A percentile compares a stretch with the other conserved stretches of the same genome.
Conservation (phyloP, 53 echinoderm and acorn worm genomes). For the Holothuria scabra region DNA sequence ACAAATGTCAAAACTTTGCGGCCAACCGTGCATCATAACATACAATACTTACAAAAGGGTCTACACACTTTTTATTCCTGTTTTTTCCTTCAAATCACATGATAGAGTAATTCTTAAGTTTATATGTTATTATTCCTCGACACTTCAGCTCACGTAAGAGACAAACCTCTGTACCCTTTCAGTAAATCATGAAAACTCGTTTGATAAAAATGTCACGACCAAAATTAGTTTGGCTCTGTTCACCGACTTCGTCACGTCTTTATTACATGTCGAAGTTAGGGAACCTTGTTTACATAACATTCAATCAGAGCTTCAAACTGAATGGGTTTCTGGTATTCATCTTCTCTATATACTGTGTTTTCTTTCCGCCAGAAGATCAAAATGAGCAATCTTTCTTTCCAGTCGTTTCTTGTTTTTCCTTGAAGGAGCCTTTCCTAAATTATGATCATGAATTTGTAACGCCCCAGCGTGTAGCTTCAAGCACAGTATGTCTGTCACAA, state of each 20-base stretch:
- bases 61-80: no score
- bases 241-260: constrained; percentile 11
- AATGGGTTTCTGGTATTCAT: constrained; percentile 19
- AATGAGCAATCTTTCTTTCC: neutral
- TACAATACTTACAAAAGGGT: no score
- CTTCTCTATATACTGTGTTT: neutral
- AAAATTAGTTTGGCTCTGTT: constrained; percentile 23
- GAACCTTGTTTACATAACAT: constrained; percentile 33
- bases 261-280: constrained; percentile 20
- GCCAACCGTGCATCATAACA: no score
- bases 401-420: neutral
- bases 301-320: constrained; percentile 24
- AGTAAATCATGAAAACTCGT: constrained; percentile 16
- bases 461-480: neutral
- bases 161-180: no score
- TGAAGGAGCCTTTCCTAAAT: neutral
- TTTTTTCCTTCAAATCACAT: no score
- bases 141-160: no score
- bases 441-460: constrained; percentile 13
- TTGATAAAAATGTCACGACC: constrained; percentile 40
- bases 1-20: no score
- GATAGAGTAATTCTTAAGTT: no score
- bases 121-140: no score
- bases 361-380: neutral
- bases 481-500: constrained; percentile 25